Conservation (phyloP, 2,888 invertebrate genomes). For the Alsophila aescularia region DNA sequence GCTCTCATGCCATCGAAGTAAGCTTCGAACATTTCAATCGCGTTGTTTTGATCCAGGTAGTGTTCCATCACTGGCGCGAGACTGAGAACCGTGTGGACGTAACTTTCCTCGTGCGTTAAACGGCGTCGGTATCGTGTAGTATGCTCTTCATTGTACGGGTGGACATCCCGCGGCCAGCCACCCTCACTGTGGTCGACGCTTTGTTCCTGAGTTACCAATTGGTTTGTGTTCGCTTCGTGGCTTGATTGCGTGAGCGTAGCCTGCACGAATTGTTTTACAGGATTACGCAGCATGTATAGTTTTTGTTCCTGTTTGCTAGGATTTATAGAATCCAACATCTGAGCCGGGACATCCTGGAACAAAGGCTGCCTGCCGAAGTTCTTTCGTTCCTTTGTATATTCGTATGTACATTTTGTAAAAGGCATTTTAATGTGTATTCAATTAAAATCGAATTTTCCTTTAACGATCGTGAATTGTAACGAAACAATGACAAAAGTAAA, state of each 20-base stretch:
- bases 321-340: conserved; percentile 69
- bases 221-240: conserved; percentile 86
- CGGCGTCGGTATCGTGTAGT: conserved; percentile 90
- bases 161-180: conserved; percentile 93
- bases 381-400: conserved; percentile 77
- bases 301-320: conserved; percentile 68
- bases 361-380: conserved; percentile 79
- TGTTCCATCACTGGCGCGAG: conserved; percentile 85
- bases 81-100: conserved; percentile 86
- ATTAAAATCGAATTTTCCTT: conserved; percentile 21
- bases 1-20: conserved; percentile 86
- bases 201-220: conserved; percentile 82
- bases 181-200: conserved; percentile 91
- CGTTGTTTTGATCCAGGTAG: conserved; percentile 90
- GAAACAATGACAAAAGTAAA: conserved; percentile 47
- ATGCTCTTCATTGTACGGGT: conserved; percentile 87
- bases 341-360: conserved; percentile 72
- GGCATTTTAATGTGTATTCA: conserved; percentile 47
- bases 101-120: conserved; percentile 91
- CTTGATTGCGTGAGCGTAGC: conserved; percentile 72
- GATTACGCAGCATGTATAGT: conserved; percentile 78
- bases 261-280: conserved; percentile 77
- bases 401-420: conserved; percentile 63
- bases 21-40: conserved; percentile 91
- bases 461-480: conserved; percentile 29